A percentile compares a stretch with the other conserved stretches of the same genome.
These are phyloP conservation scores for Coremacera marginata DNA, from an alignment of 2,888 invertebrate genomes.

Conservation along the genomic window DNA sequence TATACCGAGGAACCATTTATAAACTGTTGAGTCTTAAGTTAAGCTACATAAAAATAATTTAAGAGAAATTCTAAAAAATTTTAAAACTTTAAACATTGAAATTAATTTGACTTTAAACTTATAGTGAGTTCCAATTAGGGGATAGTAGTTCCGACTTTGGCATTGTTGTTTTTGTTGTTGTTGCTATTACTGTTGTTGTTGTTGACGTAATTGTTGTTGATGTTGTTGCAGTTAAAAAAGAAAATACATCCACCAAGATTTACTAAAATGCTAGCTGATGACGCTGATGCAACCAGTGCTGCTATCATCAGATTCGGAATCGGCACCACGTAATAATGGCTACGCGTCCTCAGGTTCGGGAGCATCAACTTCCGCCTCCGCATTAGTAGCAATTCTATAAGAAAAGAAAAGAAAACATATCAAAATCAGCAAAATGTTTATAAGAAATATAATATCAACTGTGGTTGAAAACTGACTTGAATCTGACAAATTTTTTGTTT, in stretches of 20 bases:
- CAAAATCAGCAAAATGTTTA: background rate
- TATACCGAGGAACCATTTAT: too few species aligned
- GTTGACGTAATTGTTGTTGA: constrained; percentile 45
- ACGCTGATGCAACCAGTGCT: constrained; percentile 46
- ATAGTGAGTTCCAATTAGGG: constrained; percentile 24
- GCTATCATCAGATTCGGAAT: constrained; percentile 64
- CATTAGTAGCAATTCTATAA: constrained; percentile 63
- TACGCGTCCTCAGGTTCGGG: constrained; percentile 65
- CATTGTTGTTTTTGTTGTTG: constrained; percentile 37
- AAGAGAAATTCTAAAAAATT: background rate
- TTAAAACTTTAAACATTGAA: background rate
- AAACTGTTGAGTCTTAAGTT: too few species aligned
- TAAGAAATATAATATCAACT: background rate
- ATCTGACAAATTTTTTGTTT: too few species aligned
- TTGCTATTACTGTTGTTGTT: constrained; percentile 44
- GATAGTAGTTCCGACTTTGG: constrained; percentile 30
- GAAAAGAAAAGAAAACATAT: constrained; percentile 39
- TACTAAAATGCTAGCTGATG: constrained; percentile 55
- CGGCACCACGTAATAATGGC: constrained; percentile 68
- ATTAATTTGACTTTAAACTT: background rate
- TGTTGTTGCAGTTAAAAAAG: constrained; percentile 21
- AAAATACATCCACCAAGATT: constrained; percentile 17
- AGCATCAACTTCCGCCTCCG: constrained; percentile 55
- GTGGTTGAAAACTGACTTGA: too few species aligned
- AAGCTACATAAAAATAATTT: background rate